Conservation (phyloP, 2,113 vertebrate genomes). For the Pseudopipra pipra region DNA sequence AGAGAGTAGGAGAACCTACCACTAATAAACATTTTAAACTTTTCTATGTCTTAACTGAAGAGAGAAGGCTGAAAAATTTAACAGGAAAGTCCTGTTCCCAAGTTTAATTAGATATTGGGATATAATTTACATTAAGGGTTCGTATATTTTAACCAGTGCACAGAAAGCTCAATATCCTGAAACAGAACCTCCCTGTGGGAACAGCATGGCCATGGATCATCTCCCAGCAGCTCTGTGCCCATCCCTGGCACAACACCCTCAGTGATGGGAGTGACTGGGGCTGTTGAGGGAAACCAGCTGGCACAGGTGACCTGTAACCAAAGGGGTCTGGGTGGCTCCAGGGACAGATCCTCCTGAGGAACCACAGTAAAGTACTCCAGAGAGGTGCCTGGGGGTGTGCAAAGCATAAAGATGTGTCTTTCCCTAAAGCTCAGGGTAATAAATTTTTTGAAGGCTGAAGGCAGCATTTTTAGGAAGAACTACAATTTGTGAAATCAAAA, state of each 20-base stretch:
- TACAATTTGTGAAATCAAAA: not conserved
- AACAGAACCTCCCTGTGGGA: not conserved
- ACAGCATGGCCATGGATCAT: not conserved
- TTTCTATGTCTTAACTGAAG: not conserved
- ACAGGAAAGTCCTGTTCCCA: not conserved
- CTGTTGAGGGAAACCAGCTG: not conserved
- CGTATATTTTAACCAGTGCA: not conserved
- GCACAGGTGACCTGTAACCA: not conserved
- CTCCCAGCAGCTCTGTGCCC: not conserved
- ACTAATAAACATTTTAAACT: not conserved
- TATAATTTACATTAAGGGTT: not conserved
- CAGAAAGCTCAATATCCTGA: not conserved
- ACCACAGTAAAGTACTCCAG: not conserved
- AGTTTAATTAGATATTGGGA: not conserved
- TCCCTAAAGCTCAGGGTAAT: not conserved
- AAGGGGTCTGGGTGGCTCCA: not conserved
- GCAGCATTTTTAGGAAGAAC: not conserved
- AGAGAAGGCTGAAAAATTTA: not conserved
- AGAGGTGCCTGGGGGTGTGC: not conserved
- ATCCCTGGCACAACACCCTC: accelerated
- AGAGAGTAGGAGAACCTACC: not conserved
- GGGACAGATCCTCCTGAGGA: not conserved
- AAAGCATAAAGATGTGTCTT: not conserved
- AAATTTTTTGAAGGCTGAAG: not conserved
- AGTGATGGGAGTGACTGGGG: not conserved